Evolutionary conservation across 2,113 vertebrate genomes (phyloP), one percentile per base, ranked within the genome.

Genomic region (Carassius auratus): DNA sequence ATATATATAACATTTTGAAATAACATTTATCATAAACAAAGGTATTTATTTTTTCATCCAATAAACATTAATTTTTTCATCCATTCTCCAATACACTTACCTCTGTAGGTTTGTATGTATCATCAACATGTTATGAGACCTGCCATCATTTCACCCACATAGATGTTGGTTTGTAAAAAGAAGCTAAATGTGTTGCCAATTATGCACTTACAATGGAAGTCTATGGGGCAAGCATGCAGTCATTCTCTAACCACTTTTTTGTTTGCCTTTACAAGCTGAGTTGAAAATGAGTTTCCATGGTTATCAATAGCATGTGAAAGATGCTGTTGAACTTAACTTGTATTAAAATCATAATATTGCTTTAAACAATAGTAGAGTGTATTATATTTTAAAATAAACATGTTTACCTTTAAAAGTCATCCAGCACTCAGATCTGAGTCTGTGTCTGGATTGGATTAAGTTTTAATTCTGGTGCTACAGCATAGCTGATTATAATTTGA

Each of bases 401-500:
- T 45, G 36, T 80, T 21, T 45, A 17, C 36, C 26, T 15, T 50
- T 66, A 21, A 61, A 8, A 36, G 23, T 33, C 19, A 21, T 30
- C 61, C 14, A 50, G 36, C 36, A 62, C 36, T 33, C 19, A 30
- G 19, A 52, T 33, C 9, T 42, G 1, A 64, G 59, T 80, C 14
- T 80, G n/a, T 45, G 14, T 64, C 57, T 80, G 77, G 59, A 80
- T 36, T 80, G 13, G 45, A 62, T 66, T 81, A 62, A 2, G 14
- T 15, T 15, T 66, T 3, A 30, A 33, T 79, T 61, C 0, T 66
- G 13, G 5, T 8, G 26, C 42, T 66, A 69, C 2, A 8, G 62
- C 80, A 69, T 50, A 36, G 68, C 62, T 82, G 62, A 52, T 69
- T 81, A 26, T 68, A 68, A 66, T 66, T 82, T 82, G 80, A 52